Base-by-base conservation (phyloP, 2,113 vertebrate genomes). In the Gorsachius goisagi region DNA sequence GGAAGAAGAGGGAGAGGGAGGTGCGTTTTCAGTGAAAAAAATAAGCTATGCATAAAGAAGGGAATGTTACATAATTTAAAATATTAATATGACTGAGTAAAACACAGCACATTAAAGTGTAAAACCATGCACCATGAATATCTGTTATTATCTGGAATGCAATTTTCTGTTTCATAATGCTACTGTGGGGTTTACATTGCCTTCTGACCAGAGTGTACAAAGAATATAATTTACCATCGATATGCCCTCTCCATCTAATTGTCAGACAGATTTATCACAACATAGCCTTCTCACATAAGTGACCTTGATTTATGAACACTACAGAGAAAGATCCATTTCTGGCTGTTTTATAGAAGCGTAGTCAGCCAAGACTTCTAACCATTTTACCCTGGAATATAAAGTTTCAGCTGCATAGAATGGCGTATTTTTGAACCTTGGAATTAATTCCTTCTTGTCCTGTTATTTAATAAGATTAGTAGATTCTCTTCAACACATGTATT, bases 281-380 rank as follows among this genome's bases (percentile, higher is more conserved):
- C n/a, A 74, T 8, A 85, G 55, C 23, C 37, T 96, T 93, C 93
- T 92, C 94, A 84, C 53, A 53, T 72, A 92, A 94, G 67, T 88
- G 96, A 96, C 94, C 95, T 93, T 96, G 95, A 97, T 97, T 97
- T 96, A 93, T 2, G 53, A 83, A 90, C 28, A 45, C 24, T 21
- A 74, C 5, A 60, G 37, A 66, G 72, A 94, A 92, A 72, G 88
- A 87, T 93, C 37, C 15, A 45, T 96, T 94, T 85, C 73, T 91
- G 47, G 33, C 22, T 69, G 73, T 59, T 75, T 90, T 93, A 83
- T 50, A 58, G 21, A 85, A 76, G 52, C n/a, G 30, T 62, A 91
- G 69, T 50, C 68, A 87, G 58, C 33, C 62, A 95, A 91, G 78
- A 41, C 32, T 89, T 85, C 50, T 52, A 92, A 80, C 12, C 27